Conservation (phyloP, 1,140 invertebrate genomes). For the Ganaspis sp. region DNA sequence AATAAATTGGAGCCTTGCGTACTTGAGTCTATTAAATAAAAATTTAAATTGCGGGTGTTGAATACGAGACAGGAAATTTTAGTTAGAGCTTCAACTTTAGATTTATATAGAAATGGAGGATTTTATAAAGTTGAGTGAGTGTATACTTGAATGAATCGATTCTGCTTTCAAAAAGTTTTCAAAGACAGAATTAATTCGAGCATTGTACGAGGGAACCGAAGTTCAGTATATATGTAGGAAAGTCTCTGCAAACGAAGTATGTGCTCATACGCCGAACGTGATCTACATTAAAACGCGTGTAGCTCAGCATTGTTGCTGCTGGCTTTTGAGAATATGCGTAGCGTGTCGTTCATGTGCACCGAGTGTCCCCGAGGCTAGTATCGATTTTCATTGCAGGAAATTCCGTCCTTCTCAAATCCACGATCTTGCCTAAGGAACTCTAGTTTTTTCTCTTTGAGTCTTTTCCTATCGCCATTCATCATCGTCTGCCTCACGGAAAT, state of each 20-base stretch:
- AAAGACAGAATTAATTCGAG: conserved; percentile 19
- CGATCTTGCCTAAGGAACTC: background rate
- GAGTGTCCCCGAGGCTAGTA: background rate
- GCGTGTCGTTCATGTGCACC: conserved; percentile 16
- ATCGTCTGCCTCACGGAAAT: conserved; percentile 28
- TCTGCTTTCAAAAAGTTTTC: conserved; percentile 23
- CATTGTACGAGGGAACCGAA: background rate
- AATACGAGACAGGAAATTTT: conserved; percentile 4
- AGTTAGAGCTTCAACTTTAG: background rate
- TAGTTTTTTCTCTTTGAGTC: background rate
- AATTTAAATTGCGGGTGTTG: conserved; percentile 1
- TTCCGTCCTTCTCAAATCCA: background rate
- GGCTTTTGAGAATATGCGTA: conserved; percentile 24
- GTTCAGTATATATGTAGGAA: background rate
- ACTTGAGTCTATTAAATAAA: background rate
- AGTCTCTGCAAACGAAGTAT: conserved; percentile 26
- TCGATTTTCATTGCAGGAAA: background rate
- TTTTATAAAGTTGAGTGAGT: conserved; percentile 21
- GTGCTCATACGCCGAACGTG: conserved; percentile 25
- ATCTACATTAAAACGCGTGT: conserved; percentile 22
- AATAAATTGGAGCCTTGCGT: no score
- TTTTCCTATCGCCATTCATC: conserved; percentile 22
- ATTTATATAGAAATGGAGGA: conserved; percentile 1
- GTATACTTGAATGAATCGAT: conserved; percentile 22
- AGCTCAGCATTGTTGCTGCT: conserved; percentile 19